Evolutionary conservation across 2,797 vertebrate species (phyloP), one percentile per base, ranked within the genome.

Genomic region (Halcyon smyrnensis): DNA sequence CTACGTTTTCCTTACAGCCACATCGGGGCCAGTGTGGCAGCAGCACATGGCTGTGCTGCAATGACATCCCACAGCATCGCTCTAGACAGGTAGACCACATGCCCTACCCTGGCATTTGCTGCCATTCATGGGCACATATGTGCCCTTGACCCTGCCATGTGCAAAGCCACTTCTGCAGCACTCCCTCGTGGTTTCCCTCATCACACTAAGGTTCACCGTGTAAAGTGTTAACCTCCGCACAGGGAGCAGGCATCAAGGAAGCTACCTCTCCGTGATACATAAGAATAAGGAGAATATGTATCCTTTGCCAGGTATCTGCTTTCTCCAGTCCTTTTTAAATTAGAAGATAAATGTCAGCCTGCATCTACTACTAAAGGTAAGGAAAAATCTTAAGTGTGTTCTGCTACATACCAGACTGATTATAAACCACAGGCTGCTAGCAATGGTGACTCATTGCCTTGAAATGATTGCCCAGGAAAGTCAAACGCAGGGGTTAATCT

Each of bases 141-240:
- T 14, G 19, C 15, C 25, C 10, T 81, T 73, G 11, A 19, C 21
- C 46, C 14, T 15, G 8, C 27, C 25, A 51, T 7, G 2, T 0
- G 3, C 23, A 60, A 82, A 89, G 50, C 59, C 62, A 60, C 48
- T 54, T 32, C 60, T 43, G 56, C 37, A 23, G 18, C 27, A 18
- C 13, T 34, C 39, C 32, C 25, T 54, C 28, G 6, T 10, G 3
- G 30, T 37, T 32, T 64, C 24, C 7, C 14, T 54, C 15, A 60
- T 59, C 39, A 27, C 46, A 51, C 9, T 30, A 13, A 41, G 8
- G 12, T 60, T 45, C 11, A 5, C 15, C 9, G 30, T 4, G 15
- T 3, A 62, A 81, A 60, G 78, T 0, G 0, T 5, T 37, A 76
- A 54, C 30, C 8, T 18, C 6, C 6, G 23, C 1, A 1, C 1